phyloP scores from a whole-genome alignment of 2,113 vertebrate genomes.

The Equus quagga region DNA sequence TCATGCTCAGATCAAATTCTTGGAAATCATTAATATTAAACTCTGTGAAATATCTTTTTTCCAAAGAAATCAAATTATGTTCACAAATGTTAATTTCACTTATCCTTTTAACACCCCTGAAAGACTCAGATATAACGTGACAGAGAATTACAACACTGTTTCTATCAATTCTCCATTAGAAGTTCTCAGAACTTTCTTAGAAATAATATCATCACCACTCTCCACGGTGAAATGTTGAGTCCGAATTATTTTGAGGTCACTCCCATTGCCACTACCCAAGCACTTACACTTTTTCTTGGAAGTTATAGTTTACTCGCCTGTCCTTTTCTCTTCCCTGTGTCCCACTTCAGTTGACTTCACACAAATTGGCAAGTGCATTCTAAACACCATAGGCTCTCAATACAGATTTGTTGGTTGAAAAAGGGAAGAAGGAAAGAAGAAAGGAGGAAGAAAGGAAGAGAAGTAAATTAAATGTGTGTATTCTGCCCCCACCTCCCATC shows the following conservation, averaged over 20 bases:
- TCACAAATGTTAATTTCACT: slow-evolving; percentile 39
- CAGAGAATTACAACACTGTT: not conserved
- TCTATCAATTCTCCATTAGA: slow-evolving; percentile 10
- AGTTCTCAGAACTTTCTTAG: not conserved
- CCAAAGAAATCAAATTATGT: slow-evolving; percentile 43
- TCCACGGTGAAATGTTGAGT: not conserved
- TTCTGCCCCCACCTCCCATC: not conserved
- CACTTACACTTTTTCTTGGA: not conserved
- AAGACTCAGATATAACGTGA: not conserved
- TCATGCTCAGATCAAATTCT: not conserved
- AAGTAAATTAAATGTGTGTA: not conserved
- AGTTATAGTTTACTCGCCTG: not conserved
- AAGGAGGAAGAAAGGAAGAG: not conserved
- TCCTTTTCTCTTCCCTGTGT: not conserved
- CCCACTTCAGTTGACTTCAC: not conserved
- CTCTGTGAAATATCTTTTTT: slow-evolving; percentile 30
- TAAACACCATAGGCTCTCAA: not conserved
- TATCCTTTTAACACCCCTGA: not conserved
- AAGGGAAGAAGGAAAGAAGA: not conserved
- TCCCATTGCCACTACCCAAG: not conserved
- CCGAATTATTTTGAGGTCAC: not conserved
- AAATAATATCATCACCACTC: not conserved
- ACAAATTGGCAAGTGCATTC: not conserved
- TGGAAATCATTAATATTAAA: slow-evolving; percentile 46
- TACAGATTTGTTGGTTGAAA: not conserved